phyloP scores from a whole-genome alignment of 2,888 invertebrate genomes.

The Orthonevra nobilis region DNA sequence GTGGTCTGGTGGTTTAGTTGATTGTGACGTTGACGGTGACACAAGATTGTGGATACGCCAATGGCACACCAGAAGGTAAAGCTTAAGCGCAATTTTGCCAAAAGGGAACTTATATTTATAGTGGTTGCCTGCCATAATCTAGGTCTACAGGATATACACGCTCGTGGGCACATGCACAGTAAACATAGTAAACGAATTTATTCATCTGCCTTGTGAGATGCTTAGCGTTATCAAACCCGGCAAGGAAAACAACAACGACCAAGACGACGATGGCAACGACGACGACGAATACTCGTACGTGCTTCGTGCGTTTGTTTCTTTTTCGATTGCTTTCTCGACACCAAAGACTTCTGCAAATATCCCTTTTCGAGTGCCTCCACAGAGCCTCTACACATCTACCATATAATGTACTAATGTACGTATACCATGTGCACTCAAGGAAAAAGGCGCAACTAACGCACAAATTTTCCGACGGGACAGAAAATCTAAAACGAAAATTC shows the following conservation, averaged over 20 bases:
- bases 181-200: conserved; percentile 60
- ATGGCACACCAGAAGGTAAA: conserved; percentile 45
- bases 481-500: conserved; percentile 25
- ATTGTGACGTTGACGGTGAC: conserved; percentile 32
- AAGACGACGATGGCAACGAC: conserved; percentile 33
- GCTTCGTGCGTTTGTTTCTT: conserved; percentile 53
- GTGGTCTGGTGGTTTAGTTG: conserved; percentile 20
- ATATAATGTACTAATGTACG: too few species aligned
- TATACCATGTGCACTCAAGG: conserved; percentile 66
- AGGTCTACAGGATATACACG: conserved; percentile 53
- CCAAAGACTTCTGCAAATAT: conserved; percentile 62
- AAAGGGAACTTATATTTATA: conserved; percentile 64
- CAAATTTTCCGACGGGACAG: conserved; percentile 44
- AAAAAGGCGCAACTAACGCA: conserved; percentile 64
- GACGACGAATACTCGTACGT: conserved; percentile 24
- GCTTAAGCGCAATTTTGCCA: conserved; percentile 40
- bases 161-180: conserved; percentile 52
- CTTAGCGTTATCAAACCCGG: conserved; percentile 49
- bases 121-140: conserved; percentile 62
- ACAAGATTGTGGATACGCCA: conserved; percentile 49
- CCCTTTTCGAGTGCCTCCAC: conserved; percentile 53
- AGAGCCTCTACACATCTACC: too few species aligned
- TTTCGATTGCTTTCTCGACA: conserved; percentile 40
- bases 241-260: too few species aligned
- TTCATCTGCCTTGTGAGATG: conserved; percentile 38